These are phyloP conservation scores for Cichladusa arquata DNA, from an alignment of 2,113 vertebrate species.

Conservation along the genomic window DNA sequence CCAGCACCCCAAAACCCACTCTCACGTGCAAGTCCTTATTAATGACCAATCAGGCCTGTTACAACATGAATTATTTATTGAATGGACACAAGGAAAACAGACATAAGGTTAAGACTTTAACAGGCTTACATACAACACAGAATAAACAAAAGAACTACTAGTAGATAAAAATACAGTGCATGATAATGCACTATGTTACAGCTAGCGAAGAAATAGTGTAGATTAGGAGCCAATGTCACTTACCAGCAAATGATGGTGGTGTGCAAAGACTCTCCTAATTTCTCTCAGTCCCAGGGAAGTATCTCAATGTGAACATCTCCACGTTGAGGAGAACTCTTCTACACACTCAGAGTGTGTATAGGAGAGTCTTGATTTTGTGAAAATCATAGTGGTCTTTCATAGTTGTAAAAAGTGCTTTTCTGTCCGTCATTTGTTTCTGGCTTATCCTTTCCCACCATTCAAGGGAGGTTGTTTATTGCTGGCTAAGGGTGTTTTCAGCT, in stretches of 20 bases:
- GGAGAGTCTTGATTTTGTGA: background rate
- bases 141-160: background rate
- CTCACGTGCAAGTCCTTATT: background rate
- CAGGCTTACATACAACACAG: background rate
- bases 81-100: background rate
- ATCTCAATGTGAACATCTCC: fast-evolving
- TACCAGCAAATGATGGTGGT: background rate
- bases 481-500: background rate
- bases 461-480: background rate
- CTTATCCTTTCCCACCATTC: background rate
- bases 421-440: background rate
- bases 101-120: background rate
- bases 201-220: background rate
- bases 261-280: background rate
- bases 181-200: background rate
- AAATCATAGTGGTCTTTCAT: background rate
- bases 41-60: background rate
- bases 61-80: background rate
- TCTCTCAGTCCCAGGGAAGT: background rate
- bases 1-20: background rate
- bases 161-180: background rate
- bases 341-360: no score
- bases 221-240: background rate
- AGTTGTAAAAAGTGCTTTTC: background rate
- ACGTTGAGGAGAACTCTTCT: background rate